phyloP scores from a whole-genome alignment of 2,113 vertebrate genomes.

The Grammatotria lemairii region DNA sequence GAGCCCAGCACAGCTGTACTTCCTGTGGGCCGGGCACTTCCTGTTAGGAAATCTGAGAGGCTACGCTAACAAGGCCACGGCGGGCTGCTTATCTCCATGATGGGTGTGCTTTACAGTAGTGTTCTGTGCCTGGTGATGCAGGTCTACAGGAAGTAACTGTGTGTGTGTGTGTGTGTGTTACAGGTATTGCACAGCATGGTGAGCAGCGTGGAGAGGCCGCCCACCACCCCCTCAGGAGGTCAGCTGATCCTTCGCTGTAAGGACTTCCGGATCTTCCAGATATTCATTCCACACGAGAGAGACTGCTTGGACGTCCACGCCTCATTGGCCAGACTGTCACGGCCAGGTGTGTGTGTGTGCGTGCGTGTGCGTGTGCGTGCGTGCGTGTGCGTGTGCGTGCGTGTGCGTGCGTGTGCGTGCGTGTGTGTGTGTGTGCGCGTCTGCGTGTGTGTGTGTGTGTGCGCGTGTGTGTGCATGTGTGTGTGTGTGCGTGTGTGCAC shows the following conservation, averaged over 20 bases:
- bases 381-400: fast-evolving
- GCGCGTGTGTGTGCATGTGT: fast-evolving
- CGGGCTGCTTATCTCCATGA: background rate
- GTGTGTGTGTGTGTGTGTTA: background rate
- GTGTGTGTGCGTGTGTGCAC: fast-evolving
- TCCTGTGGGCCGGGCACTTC: background rate
- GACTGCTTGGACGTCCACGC: conserved; percentile 86
- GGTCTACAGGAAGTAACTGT: background rate
- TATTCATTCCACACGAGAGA: conserved; percentile 85
- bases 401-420: fast-evolving
- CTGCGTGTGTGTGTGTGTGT: fast-evolving
- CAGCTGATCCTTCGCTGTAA: conserved; percentile 88
- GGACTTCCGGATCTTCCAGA: conserved; percentile 85
- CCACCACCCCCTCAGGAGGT: conserved; percentile 78
- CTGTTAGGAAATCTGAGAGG: background rate
- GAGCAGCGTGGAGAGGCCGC: conserved; percentile 81
- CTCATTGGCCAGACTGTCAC: conserved; percentile 81
- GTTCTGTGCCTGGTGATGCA: fast-evolving
- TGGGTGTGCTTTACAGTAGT: background rate
- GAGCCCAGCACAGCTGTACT: background rate
- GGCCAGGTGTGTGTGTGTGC: conserved; percentile 77
- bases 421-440: fast-evolving
- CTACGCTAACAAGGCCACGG: fast-evolving
- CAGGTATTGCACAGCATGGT: conserved; percentile 95
- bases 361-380: fast-evolving